phyloP scores from a whole-genome alignment of 2,797 vertebrate genomes.

The Oreochromis mossambicus region DNA sequence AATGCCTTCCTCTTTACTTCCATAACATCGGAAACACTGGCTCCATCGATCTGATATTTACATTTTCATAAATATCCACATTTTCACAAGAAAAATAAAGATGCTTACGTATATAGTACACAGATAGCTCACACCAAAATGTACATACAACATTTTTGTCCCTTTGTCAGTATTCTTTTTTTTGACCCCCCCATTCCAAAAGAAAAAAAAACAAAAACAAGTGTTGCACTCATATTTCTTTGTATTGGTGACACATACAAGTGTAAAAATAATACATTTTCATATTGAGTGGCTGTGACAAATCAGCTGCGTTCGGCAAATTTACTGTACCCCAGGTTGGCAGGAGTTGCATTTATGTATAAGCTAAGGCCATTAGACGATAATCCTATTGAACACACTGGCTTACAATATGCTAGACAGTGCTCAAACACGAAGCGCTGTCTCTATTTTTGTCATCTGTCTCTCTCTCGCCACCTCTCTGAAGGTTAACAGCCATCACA shows the following conservation, averaged over 20 bases:
- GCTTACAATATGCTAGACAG: slow-evolving; percentile 39
- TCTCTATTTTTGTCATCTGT: slow-evolving; percentile 16
- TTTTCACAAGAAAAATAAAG: slow-evolving; percentile 78
- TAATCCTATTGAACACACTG: slow-evolving; percentile 50
- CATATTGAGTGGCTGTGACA: slow-evolving; percentile 39
- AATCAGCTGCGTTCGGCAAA: slow-evolving; percentile 34
- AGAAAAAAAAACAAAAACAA: neutral
- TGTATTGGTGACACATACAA: slow-evolving; percentile 44
- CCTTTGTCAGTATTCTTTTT: slow-evolving; percentile 1
- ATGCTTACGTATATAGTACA: slow-evolving; percentile 75
- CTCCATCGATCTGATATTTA: slow-evolving; percentile 70
- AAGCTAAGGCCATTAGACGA: slow-evolving; percentile 61
- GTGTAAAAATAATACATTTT: slow-evolving; percentile 65
- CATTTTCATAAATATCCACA: slow-evolving; percentile 76
- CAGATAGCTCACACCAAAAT: slow-evolving; percentile 74
- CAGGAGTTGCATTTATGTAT: slow-evolving; percentile 45
- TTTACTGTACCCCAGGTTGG: slow-evolving; percentile 33
- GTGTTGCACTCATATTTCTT: slow-evolving; percentile 35
- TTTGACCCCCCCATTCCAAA: neutral
- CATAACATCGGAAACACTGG: slow-evolving; percentile 43
- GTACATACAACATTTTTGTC: slow-evolving; percentile 59
- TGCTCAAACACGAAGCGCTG: slow-evolving; percentile 19
- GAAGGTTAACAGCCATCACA: slow-evolving; percentile 39
- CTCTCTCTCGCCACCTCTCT: slow-evolving; percentile 26
- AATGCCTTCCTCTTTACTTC: neutral